Evolutionary conservation across 2,888 invertebrate species (phyloP).

Genomic region (Clunio marinus): DNA sequence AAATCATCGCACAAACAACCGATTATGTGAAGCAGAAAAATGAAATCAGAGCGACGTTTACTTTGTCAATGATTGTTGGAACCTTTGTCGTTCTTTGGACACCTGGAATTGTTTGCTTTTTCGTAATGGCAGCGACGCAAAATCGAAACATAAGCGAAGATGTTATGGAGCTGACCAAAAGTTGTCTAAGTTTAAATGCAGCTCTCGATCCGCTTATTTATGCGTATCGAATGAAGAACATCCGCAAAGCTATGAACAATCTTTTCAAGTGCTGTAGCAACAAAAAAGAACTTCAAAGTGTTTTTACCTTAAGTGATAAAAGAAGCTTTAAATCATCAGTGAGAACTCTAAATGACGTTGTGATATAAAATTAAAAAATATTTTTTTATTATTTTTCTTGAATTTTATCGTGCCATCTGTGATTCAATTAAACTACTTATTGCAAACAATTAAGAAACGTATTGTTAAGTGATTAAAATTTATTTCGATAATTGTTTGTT

Average conservation of each 20-base stretch:
- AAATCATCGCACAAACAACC: neutral
- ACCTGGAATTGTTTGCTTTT: neutral
- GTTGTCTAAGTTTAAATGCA: neutral
- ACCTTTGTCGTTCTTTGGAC: neutral
- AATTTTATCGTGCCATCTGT: too few relatives aligned
- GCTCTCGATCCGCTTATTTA: constrained; percentile 7
- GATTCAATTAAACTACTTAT: too few relatives aligned
- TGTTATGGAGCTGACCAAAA: neutral
- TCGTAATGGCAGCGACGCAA: neutral
- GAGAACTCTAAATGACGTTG: too few relatives aligned
- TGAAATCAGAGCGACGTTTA: neutral
- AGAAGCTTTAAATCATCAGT: too few relatives aligned
- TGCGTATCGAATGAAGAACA: constrained; percentile 8
- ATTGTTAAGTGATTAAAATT: too few relatives aligned
- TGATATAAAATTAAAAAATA: too few relatives aligned
- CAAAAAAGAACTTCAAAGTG: too few relatives aligned
- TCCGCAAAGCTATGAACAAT: neutral
- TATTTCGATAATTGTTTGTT: too few relatives aligned
- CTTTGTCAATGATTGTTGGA: neutral
- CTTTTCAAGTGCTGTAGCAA: too few relatives aligned
- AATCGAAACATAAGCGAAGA: neutral
- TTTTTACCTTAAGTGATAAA: too few relatives aligned
- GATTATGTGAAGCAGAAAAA: neutral
- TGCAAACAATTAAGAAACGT: too few relatives aligned
- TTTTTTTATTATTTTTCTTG: too few relatives aligned